Evolutionary conservation across 2,888 invertebrate genomes (phyloP), one percentile per base, ranked within the genome.

Genomic region (Agrilus biguttatus): DNA sequence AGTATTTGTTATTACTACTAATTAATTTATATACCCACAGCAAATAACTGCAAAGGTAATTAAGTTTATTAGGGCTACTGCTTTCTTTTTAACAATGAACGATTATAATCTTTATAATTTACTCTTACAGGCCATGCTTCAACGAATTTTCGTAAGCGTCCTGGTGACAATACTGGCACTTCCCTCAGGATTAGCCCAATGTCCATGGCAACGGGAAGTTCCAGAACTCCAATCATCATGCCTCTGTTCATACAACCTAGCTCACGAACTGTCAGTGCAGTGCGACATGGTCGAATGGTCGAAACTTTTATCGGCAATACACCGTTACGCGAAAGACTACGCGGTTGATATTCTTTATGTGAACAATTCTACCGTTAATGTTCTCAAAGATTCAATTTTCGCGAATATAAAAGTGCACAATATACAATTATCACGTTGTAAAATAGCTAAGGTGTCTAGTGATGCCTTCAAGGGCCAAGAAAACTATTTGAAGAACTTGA

Each of bases 261-360:
- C 84, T 36, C 77, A 80, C 53, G 88, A 89, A 62, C 71, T 91
- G 12, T 88, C 88, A 32, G 83, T 91, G 49, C 90, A 91, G 67
- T 91, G 90, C 66, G 88, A 89, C 67, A 83, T 86, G 74, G 88
- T 89, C 45, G 82, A 88, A 57, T 88, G 86, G 63, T 67, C 75
- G 37, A 72, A 76, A 50, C 71, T 92, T n/a, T 62, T 90, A 53
- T 68, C 75, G 44, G 82, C 86, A 23, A 70, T 86, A 62, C 77
- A 83, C 59, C 74, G 76, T 53, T 77, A 79, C 68, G 75, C 81
- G 17, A 71, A 73, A 49, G 71, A 73, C 51, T 77, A 77, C 42
- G 73, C 79, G 40, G 71, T 92, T 51, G 91, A 91, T 65, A 72
- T 91, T 49, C 74, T 92, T 34, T 90, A 91, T 63, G 75, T 92